phyloP scores from a whole-genome alignment of 1,140 invertebrate species.

The Gryllus bimaculatus region DNA sequence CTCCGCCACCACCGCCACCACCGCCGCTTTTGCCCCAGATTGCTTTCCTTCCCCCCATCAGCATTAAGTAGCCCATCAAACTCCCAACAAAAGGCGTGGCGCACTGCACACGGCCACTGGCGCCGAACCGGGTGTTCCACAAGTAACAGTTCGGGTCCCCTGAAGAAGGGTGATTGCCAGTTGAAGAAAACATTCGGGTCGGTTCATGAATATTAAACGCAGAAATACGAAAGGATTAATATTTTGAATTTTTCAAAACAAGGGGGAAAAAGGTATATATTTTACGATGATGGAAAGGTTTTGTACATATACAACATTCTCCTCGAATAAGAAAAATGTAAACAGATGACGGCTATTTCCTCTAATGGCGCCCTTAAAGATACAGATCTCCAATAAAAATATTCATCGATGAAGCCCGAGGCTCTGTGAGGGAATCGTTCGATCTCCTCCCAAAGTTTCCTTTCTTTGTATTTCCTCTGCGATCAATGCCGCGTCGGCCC shows the following conservation, averaged over 20 bases:
- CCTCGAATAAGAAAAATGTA: not conserved
- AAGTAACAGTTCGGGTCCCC: not conserved
- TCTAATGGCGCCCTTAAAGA: not conserved
- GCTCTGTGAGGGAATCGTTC: not conserved
- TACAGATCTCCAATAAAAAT: not conserved
- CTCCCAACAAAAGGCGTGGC: not conserved
- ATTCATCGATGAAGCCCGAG: not conserved
- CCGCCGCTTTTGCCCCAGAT: not conserved
- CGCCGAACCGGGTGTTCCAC: not conserved
- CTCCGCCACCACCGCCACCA: not conserved
- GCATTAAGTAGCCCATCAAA: not conserved
- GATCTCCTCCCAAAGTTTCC: not conserved
- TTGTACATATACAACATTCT: not conserved
- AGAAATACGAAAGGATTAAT: not conserved
- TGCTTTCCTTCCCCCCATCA: not conserved
- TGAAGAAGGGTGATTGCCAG: not conserved
- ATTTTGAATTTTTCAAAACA: not conserved
- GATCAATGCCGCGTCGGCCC: no score
- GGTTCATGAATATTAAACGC: not conserved
- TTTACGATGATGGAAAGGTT: not conserved
- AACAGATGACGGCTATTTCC: not conserved
- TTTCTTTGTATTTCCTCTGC: no score
- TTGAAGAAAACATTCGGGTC: not conserved
- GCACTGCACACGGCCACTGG: not conserved
- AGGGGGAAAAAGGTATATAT: not conserved